Base-by-base conservation (phyloP, 2,113 vertebrate genomes). In the Paradisaea rubra region DNA sequence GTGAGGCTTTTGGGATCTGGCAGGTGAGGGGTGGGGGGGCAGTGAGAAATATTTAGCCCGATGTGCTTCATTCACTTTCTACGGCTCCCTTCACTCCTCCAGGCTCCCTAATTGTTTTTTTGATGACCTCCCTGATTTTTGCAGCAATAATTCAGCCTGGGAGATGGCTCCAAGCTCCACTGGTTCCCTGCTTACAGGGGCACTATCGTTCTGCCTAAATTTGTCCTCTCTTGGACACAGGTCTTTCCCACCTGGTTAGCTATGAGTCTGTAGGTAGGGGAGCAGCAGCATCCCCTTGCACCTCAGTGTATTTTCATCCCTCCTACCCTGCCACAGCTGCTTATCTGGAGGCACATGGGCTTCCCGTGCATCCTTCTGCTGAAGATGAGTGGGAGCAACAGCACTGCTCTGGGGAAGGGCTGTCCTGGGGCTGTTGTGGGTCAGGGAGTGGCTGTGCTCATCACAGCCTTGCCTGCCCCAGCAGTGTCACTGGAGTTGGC, bases 71-170 rank as follows among this genome's bases (percentile, higher is more conserved):
- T 88, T 96, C 76, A 39, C 56, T 86, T 68, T 68, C 71, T 79
- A 0, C 53, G 50, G 9, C 17, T 56, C 28, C 47, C 28, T 60
- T 70, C 22, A 69, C 50, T 94, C 68, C 9, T 53, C 11, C 41
- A 42, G 57, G 30, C 31, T 69, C 64, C 59, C 30, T 73, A 41
- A 81, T 69, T 95, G 22, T 52, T 96, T 88, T 85, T 77, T 83
- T 39, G 53, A 25, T 72, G 33, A 88, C 41, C 33, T 88, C 33
- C 0, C 22, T 88, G 77, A 30, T 77, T 86, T 83, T 77, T 94
- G 49, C 65, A 82, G 81, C 35, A 63, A 10, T 41, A 63, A 71
- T 66, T 93, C 73, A 92, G 9, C 30, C 6, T 76, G 59, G 16
- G 66, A 91, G n/a, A 49, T 17, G 2, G 24, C 52, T 61, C 18